Evolutionary conservation across 2,888 invertebrate species (phyloP).

Genomic region (Leptinotarsa tumamoca): DNA sequence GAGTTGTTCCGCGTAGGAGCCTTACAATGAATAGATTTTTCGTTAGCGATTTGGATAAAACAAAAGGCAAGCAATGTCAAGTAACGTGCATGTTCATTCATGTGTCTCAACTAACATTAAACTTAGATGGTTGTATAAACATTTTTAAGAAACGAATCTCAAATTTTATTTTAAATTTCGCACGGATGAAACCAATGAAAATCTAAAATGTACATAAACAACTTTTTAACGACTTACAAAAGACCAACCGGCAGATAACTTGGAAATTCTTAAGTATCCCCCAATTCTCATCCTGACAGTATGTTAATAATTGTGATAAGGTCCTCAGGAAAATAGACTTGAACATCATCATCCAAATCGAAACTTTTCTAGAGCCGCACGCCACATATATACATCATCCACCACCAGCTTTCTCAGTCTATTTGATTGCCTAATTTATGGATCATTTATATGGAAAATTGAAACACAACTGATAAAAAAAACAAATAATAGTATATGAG

Average conservation of each 20-base stretch:
- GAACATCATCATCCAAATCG: conserved; percentile 63
- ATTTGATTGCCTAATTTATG: conserved; percentile 23
- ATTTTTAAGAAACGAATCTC: conserved; percentile 59
- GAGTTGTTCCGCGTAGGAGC: conserved; percentile 30
- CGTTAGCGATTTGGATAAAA: conserved; percentile 51
- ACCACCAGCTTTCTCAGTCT: conserved; percentile 38
- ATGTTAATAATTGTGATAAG: conserved; percentile 65
- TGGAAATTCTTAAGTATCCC: conserved; percentile 35
- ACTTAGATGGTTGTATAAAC: conserved; percentile 54
- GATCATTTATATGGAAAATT: conserved; percentile 11
- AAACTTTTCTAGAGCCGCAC: conserved; percentile 54
- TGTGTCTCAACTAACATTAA: conserved; percentile 51
- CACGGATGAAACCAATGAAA: conserved; percentile 39
- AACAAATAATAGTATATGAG: no score
- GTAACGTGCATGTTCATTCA: conserved; percentile 57
- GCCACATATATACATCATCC: conserved; percentile 33
- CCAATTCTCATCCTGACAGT: conserved; percentile 46
- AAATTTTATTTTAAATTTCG: conserved; percentile 52
- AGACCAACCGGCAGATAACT: conserved; percentile 33
- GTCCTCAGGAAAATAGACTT: conserved; percentile 66
- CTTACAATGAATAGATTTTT: conserved; percentile 19
- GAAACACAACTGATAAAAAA: not conserved
- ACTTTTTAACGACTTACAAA: conserved; percentile 36
- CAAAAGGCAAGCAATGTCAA: conserved; percentile 55
- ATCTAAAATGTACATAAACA: conserved; percentile 48